Conservation (phyloP, 2,888 invertebrate species). For the Troides aeacus region DNA sequence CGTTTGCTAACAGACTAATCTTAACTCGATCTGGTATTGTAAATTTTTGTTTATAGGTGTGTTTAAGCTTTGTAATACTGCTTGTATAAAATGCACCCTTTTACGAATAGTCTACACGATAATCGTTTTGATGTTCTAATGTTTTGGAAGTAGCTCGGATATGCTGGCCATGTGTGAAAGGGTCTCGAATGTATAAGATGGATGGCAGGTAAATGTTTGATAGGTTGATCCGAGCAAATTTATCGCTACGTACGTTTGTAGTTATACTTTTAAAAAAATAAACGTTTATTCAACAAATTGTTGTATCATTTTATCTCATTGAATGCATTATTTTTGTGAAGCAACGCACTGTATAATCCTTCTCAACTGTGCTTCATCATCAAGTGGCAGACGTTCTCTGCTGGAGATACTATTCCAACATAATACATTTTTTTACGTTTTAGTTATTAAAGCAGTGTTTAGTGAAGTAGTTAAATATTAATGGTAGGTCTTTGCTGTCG, state of each 20-base stretch:
- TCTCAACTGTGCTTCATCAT: not conserved
- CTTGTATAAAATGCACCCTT: conserved; percentile 68
- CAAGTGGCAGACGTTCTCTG: no score
- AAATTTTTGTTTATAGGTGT: conserved; percentile 5
- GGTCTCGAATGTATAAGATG: conserved; percentile 49
- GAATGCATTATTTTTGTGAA: not conserved
- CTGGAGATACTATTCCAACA: no score
- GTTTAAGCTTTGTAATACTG: conserved; percentile 53
- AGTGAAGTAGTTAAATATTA: no score
- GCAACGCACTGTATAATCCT: not conserved
- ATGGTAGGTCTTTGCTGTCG: no score
- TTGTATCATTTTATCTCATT: conserved; percentile 31
- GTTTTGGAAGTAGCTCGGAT: conserved; percentile 65
- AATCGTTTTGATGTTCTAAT: conserved; percentile 62
- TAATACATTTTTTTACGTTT: no score
- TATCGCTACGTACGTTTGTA: conserved; percentile 69
- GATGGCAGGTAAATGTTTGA: conserved; percentile 41
- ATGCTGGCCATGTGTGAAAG: conserved; percentile 49
- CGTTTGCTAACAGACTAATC: no score
- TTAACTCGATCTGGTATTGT: not conserved
- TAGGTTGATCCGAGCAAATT: conserved; percentile 61
- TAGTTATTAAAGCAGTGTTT: no score
- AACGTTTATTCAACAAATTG: conserved; percentile 47
- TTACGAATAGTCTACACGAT: conserved; percentile 52
- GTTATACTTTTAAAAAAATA: conserved; percentile 68